A percentile compares a stretch with the other conserved stretches of the same genome.
phyloP scores from a whole-genome alignment of 92 coral and sea anemone genomes.

The Hydrozoanthus gracilis region DNA sequence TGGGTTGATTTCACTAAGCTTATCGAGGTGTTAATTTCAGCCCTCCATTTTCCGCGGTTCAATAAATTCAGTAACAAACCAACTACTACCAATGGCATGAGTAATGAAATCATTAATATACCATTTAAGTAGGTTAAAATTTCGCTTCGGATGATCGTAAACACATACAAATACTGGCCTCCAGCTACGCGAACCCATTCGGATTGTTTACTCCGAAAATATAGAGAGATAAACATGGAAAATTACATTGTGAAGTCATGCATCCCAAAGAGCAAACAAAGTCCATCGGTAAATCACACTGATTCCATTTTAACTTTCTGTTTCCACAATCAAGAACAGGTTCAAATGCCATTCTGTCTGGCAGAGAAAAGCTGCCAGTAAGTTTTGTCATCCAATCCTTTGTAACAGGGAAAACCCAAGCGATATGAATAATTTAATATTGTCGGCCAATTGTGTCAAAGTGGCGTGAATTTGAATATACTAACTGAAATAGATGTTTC shows the following conservation, averaged over 20 bases:
- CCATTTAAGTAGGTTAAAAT: not conserved
- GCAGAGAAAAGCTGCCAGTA: not conserved
- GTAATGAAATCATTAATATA: slow-evolving; percentile 1
- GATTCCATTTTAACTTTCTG: slow-evolving; percentile 19
- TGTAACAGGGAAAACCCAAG: slow-evolving; percentile 46
- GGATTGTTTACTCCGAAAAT: not conserved
- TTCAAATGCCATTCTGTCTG: not conserved
- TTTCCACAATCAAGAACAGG: not conserved
- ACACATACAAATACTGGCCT: not conserved
- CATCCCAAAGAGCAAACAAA: not conserved
- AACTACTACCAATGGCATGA: not conserved
- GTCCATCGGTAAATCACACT: not conserved
- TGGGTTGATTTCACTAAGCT: not conserved
- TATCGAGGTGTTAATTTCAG: not conserved
- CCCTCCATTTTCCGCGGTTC: not conserved
- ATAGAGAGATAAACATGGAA: slow-evolving; percentile 18
- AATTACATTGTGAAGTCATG: slow-evolving; percentile 45
- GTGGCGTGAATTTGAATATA: not conserved
- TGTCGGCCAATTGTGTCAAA: slow-evolving; percentile 20
- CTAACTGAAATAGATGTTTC: not conserved
- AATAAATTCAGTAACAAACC: not conserved
- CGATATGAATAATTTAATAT: slow-evolving; percentile 35
- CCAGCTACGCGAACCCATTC: slow-evolving; percentile 25
- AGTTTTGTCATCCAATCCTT: slow-evolving; percentile 19
- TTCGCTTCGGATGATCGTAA: not conserved